A percentile compares a stretch with the other conserved stretches of the same genome.
These are phyloP conservation scores for Dipus sagitta DNA, from an alignment of 2,797 vertebrate species.

Conservation along the genomic window DNA sequence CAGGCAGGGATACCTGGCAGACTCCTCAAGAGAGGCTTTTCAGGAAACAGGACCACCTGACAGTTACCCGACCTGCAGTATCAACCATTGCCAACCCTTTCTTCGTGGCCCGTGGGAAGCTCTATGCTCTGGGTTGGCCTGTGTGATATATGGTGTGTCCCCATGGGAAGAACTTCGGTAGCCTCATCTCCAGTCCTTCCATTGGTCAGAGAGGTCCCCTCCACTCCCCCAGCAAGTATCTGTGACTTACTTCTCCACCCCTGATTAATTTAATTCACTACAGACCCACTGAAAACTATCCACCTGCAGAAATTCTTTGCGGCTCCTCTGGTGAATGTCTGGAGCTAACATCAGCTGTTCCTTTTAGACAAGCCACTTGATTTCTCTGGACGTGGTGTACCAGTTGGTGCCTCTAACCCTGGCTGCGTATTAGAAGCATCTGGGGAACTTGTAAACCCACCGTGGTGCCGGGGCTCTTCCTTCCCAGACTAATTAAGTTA, in stretches of 20 bases:
- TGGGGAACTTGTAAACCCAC: conserved; percentile 61
- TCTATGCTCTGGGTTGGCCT: background rate
- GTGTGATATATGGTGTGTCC: background rate
- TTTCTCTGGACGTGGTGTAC: conserved; percentile 13
- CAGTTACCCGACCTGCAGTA: background rate
- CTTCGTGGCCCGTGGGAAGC: background rate
- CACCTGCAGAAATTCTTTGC: conserved; percentile 27
- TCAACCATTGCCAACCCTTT: background rate
- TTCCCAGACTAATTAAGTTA: conserved; percentile 76
- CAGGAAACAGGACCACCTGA: background rate
- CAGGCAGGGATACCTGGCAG: background rate
- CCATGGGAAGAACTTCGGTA: rapidly evolving
- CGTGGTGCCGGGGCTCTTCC: conserved; percentile 9
- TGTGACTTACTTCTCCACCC: conserved; percentile 9
- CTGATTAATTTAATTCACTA: conserved; percentile 5
- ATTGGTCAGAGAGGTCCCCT: background rate
- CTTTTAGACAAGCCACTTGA: background rate
- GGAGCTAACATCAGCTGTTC: conserved; percentile 43
- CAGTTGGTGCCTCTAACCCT: background rate
- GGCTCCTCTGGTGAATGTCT: background rate
- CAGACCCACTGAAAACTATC: conserved; percentile 38
- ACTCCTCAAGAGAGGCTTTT: background rate
- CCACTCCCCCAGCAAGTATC: background rate
- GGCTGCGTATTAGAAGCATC: conserved; percentile 62
- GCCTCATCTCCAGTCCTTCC: background rate